phyloP scores from a whole-genome alignment of 2,113 vertebrate genomes.

The Helogale parvula region DNA sequence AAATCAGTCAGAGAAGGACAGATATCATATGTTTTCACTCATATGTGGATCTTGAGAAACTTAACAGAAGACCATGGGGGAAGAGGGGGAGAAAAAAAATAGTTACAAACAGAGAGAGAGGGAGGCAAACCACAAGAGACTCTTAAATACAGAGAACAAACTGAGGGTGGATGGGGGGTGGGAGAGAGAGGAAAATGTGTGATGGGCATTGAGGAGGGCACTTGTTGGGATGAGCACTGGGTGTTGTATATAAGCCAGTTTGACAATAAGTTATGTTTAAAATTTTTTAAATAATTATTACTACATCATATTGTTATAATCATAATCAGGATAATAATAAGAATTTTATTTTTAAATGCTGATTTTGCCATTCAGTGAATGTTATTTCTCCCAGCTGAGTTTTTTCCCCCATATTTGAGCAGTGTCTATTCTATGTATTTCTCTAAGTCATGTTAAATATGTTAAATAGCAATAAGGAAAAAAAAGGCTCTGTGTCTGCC shows the following conservation, averaged over 20 bases:
- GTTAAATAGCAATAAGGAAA: not conserved
- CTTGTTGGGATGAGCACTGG: too few relatives aligned
- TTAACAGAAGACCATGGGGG: too few relatives aligned
- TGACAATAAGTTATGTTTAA: not conserved
- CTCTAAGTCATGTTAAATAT: not conserved
- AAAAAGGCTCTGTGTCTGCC: not conserved
- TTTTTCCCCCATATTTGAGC: not conserved
- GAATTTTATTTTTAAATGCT: constrained; percentile 28
- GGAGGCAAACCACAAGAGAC: too few relatives aligned
- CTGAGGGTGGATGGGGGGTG: too few relatives aligned
- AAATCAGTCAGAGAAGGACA: not conserved
- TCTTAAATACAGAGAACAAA: too few relatives aligned
- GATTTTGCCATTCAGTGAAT: not conserved
- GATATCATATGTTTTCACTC: too few relatives aligned
- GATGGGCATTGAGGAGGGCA: too few relatives aligned
- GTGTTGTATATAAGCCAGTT: too few relatives aligned
- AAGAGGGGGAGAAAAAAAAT: too few relatives aligned
- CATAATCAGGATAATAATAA: not conserved
- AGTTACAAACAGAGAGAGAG: too few relatives aligned
- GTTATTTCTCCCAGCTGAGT: constrained; percentile 2
- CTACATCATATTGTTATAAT: not conserved
- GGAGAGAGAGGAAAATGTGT: too few relatives aligned
- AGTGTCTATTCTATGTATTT: not conserved
- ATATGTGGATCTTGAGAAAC: too few relatives aligned
- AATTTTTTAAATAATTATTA: not conserved